These are phyloP conservation scores for Rhea pennata DNA, from an alignment of 2,113 vertebrate species.

Conservation along the genomic window DNA sequence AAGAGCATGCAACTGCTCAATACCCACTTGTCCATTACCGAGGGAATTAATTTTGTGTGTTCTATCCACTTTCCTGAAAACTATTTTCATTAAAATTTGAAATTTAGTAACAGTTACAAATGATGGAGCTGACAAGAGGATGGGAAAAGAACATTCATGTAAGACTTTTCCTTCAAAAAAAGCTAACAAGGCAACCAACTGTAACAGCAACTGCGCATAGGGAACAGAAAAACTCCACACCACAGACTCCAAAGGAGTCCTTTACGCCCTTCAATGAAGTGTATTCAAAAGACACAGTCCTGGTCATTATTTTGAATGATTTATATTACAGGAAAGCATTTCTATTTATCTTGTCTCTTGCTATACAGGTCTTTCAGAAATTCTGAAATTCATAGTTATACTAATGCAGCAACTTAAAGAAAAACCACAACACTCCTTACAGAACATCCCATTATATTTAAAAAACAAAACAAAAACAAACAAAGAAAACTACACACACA, in stretches of 20 bases:
- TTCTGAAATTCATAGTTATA: background rate
- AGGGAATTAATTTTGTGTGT: background rate
- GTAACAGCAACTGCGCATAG: background rate
- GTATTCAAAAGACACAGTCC: background rate
- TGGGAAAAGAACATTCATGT: fast-evolving
- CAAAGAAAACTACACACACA: background rate
- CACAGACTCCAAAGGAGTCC: background rate
- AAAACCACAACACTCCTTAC: background rate
- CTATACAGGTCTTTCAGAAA: background rate
- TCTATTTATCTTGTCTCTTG: background rate
- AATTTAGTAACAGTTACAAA: background rate
- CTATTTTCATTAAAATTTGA: background rate
- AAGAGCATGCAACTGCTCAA: background rate
- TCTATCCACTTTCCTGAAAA: background rate
- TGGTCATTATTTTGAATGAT: background rate
- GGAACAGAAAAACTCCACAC: background rate
- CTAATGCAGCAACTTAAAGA: background rate
- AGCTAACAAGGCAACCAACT: background rate
- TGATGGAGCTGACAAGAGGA: background rate
- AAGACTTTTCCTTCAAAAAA: background rate
- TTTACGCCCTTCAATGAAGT: background rate
- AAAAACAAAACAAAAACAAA: too few species aligned
- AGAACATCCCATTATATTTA: background rate
- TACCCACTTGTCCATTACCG: background rate
- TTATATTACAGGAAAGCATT: background rate